Percentiles rank a stretch among this genome's conserved stretches.
Conservation (phyloP, 37 sponge, comb jelly and placozoan genomes). For the Spongilla lacustris region DNA sequence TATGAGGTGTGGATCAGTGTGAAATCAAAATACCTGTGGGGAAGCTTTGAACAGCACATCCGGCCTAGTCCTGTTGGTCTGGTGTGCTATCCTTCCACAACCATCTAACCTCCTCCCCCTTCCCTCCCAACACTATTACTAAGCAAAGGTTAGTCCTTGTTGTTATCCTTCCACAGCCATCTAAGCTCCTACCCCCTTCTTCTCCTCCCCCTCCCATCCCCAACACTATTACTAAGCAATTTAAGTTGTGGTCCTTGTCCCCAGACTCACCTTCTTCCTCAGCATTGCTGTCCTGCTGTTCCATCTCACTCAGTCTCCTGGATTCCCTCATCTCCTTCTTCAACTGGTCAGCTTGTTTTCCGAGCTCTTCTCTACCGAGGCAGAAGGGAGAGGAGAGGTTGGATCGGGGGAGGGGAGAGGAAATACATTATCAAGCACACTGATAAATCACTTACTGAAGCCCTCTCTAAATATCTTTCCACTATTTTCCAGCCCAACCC, state of each 20-base stretch:
- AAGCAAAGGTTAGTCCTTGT: neutral
- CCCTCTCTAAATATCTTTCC: no score
- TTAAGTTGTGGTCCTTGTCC: constrained; percentile 2
- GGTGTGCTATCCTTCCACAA: no score
- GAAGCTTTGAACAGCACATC: no score
- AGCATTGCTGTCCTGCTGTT: neutral
- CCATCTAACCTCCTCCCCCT: neutral
- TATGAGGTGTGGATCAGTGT: no score
- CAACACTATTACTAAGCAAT: no score
- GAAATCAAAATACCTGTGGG: no score
- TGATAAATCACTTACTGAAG: neutral
- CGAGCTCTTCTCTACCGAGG: constrained; percentile 9
- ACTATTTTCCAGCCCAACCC: neutral
- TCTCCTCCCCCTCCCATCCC: no score
- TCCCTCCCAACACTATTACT: neutral
- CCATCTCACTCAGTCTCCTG: constrained; percentile 24
- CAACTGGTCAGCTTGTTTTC: constrained; percentile 7
- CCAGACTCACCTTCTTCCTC: constrained; percentile 6
- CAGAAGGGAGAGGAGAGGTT: neutral
- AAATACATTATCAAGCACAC: neutral
- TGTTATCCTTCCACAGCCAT: no score
- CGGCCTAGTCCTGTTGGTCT: no score
- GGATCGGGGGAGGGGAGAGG: neutral
- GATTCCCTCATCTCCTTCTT: constrained; percentile 28
- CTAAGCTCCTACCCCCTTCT: no score